A percentile compares a stretch with the other conserved stretches of the same genome.
phyloP scores from a whole-genome alignment of 2,797 vertebrate genomes.

The Anabas testudineus region DNA sequence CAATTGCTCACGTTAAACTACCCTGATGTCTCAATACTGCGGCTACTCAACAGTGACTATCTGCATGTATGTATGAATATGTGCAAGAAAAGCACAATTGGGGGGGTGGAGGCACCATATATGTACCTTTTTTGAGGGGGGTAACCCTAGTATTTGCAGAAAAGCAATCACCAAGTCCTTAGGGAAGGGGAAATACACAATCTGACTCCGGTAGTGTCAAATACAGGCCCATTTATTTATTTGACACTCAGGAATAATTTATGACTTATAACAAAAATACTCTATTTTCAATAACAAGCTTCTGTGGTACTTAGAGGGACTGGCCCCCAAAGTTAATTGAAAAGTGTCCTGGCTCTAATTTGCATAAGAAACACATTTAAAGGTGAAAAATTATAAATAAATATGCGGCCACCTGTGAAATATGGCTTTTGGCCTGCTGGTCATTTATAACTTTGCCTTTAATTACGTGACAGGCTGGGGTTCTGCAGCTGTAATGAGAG shows the following conservation, averaged over 20 bases:
- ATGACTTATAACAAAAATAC: conserved; percentile 76
- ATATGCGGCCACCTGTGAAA: conserved; percentile 84
- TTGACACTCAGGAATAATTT: conserved; percentile 76
- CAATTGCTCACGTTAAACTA: conserved; percentile 70
- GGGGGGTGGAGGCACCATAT: conserved; percentile 21
- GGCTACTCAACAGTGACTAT: conserved; percentile 12
- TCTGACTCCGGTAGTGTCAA: conserved; percentile 47
- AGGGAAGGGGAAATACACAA: conserved; percentile 51
- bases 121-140: conserved; percentile 26
- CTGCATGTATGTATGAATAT: not conserved
- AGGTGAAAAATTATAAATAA: conserved; percentile 86
- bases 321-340: conserved; percentile 85
- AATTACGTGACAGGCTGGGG: conserved; percentile 85
- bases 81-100: conserved; percentile 32
- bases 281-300: conserved; percentile 80
- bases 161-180: conserved; percentile 70
- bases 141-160: conserved; percentile 32
- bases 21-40: conserved; percentile 33
- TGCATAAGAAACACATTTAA: conserved; percentile 87
- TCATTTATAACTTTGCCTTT: conserved; percentile 86
- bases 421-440: conserved; percentile 84
- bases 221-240: conserved; percentile 69
- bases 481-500: conserved; percentile 82
- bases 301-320: conserved; percentile 70
- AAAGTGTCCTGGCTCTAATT: conserved; percentile 83